These are phyloP conservation scores for Cryptotermes secundus DNA, from an alignment of 1,140 invertebrate genomes.

Conservation along the genomic window DNA sequence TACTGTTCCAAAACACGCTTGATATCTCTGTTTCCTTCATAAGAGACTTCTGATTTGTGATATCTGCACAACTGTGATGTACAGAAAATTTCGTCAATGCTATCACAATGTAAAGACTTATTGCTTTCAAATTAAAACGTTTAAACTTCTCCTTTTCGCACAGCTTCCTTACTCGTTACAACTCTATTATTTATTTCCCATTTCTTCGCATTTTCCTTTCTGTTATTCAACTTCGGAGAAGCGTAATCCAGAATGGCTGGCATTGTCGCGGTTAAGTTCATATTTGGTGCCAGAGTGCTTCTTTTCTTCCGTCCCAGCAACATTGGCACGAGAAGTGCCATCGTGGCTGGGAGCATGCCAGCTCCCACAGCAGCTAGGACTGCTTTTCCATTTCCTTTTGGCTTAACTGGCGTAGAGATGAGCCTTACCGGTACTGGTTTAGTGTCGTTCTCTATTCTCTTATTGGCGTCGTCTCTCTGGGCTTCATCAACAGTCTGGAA, in stretches of 20 bases:
- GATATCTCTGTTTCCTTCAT: no score
- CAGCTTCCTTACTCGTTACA: neutral
- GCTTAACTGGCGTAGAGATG: constrained; percentile 43
- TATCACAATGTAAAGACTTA: no score
- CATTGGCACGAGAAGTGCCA: constrained; percentile 77
- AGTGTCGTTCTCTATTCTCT: neutral
- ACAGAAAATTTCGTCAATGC: no score
- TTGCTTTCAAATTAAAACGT: no score
- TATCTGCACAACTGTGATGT: no score
- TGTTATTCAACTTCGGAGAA: neutral
- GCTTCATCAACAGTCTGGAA: constrained; percentile 66
- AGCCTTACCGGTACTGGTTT: neutral
- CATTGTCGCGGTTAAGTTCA: neutral
- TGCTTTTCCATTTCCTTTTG: constrained; percentile 48
- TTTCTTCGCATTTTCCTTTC: neutral
- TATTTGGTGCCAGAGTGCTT: neutral
- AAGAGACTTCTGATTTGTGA: no score
- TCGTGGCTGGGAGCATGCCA: constrained; percentile 73
- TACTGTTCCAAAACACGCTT: no score
- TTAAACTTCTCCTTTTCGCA: neutral
- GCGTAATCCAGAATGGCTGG: neutral
- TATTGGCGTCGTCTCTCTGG: constrained; percentile 37
- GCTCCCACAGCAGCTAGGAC: constrained; percentile 72
- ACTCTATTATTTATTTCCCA: neutral
- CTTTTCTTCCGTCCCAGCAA: constrained; percentile 61